Evolutionary conservation across 2,797 vertebrate species (phyloP).

Genomic region (Spea hammondii): DNA sequence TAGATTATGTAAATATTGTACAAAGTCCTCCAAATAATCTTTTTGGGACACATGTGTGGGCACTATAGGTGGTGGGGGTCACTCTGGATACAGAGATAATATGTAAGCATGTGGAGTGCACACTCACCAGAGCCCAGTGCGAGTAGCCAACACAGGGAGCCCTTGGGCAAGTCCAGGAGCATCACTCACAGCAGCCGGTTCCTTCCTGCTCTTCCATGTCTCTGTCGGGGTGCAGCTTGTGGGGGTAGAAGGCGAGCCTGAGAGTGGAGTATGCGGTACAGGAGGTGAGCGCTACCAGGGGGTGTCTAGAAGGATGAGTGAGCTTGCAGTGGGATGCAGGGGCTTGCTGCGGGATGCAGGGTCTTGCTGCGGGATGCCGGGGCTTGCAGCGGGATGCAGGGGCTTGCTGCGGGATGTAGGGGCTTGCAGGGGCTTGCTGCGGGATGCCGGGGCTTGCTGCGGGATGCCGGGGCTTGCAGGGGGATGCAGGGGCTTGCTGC

Average conservation of each 20-base stretch:
- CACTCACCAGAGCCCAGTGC: slow-evolving; percentile 12
- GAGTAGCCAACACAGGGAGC: neutral
- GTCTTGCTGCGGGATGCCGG: neutral
- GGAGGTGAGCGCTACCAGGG: too few species aligned
- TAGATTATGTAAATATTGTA: too few species aligned
- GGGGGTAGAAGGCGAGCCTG: neutral
- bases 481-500: neutral
- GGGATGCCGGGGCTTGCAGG: neutral
- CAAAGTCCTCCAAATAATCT: too few species aligned
- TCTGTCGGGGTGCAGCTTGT: neutral
- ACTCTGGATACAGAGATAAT: too few species aligned
- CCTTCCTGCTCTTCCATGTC: neutral
- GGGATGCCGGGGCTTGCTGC: neutral
- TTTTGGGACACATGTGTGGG: too few species aligned
- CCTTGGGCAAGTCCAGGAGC: neutral
- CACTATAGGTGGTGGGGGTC: too few species aligned
- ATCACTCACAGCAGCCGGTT: neutral
- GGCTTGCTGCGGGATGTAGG: neutral
- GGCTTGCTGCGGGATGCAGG: neutral
- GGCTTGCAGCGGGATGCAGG: slow-evolving; percentile 8
- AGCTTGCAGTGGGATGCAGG: neutral
- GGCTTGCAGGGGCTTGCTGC: neutral
- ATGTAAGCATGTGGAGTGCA: neutral
- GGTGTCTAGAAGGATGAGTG: neutral
- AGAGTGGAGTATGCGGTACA: too few species aligned